A percentile compares a stretch with the other conserved stretches of the same genome.
Conservation (phyloP, 2,113 vertebrate genomes). For the Odocoileus virginianus region DNA sequence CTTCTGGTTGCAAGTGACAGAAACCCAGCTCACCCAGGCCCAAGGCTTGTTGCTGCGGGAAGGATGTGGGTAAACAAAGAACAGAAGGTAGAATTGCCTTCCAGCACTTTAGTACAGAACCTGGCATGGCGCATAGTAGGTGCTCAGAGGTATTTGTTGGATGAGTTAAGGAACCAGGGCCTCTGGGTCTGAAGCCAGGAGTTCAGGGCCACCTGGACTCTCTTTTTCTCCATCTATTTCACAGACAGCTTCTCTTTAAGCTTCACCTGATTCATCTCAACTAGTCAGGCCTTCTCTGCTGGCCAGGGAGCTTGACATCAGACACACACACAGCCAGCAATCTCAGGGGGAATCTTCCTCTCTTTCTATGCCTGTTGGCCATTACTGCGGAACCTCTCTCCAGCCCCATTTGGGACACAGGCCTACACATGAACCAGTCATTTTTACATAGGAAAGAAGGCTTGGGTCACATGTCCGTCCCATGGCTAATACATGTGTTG, state of each 20-base stretch:
- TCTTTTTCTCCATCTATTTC: neutral
- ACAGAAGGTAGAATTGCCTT: neutral
- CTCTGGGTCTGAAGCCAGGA: neutral
- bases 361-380: neutral
- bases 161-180: neutral
- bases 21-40: neutral
- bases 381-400: neutral
- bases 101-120: neutral
- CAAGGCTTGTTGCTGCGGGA: neutral
- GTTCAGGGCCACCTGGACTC: neutral
- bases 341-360: neutral
- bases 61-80: neutral
- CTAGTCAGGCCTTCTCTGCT: neutral
- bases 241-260: neutral
- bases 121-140: neutral
- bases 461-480: neutral
- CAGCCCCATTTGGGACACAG: neutral
- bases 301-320: neutral
- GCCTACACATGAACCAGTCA: neutral
- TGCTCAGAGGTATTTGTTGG: neutral
- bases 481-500: neutral
- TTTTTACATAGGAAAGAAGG: neutral
- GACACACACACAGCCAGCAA: neutral
- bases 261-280: neutral
- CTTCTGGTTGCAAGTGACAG: neutral